Evolutionary conservation across 2,113 vertebrate genomes (phyloP), one percentile per base, ranked within the genome.

Genomic region (Perca fluviatilis): DNA sequence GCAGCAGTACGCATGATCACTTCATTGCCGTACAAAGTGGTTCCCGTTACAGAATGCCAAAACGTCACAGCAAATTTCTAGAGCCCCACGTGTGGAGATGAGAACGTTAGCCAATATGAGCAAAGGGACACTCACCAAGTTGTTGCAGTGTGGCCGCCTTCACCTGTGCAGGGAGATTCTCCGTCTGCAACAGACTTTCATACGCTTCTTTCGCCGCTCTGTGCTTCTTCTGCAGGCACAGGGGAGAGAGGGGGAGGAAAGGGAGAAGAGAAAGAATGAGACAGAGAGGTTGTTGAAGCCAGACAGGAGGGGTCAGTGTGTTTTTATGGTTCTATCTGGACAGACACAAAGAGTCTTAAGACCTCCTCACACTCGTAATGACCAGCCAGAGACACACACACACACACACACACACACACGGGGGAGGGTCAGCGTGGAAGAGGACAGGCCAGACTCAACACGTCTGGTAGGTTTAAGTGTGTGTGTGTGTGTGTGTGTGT

Each of bases 121-220:
- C 1, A 7, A 43, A 33, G 25, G 33, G 61, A 56, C 84, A 96
- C 98, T 96, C 96, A 99, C 98, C 98, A 91, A 99, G 96, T 93
- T 99, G 98, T 94, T 99, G 98, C 92, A 99, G 96, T 82, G 98
- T 96, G 87, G 97, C 97, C 86, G 98, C 98, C 96, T 99, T 99
- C 95, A 99, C 98, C 97, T 98, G 97, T 92, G 96, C 95, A 94
- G 98, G 96, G 95, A 99, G 97, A 94, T 97, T 96, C 90, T 99
- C 97, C 14, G 95, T 96, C 95, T 98, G 97, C 95, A 99, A 91
- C 93, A 99, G 97, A 94, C 96, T 96, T 93, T 99, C 98, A 91
- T 99, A 99, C 65, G 98, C 97, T 94, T 99, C 98, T 93, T 99
- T 99, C 91, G 98, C 98, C 87, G 97, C 96, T 92, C 97, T 96